Base-by-base conservation (phyloP, 2,888 invertebrate species). In the Achlya flavicornis region DNA sequence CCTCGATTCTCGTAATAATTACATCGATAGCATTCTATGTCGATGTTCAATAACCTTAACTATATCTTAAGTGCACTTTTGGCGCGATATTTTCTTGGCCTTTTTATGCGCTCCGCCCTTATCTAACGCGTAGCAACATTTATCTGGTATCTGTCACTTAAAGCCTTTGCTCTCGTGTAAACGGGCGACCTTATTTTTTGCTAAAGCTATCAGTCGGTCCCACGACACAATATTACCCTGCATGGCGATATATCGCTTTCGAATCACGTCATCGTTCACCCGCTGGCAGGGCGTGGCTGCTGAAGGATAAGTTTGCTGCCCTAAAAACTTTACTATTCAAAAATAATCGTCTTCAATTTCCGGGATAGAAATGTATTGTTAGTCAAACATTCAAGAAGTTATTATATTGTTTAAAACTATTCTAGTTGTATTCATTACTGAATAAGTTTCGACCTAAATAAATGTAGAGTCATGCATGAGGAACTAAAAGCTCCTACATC, bases 141-240 rank as follows among this genome's bases (percentile, higher is more conserved):
- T 92, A 92, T 92, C 92, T 92, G 90, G 89, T 87, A 91, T 92
- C 89, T 91, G 92, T 92, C 92, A 91, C 89, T 91, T 91, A 88
- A 91, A 91, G 88, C 89, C 85, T 88, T 88, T 90, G 87, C 91
- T 89, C 89, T 90, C 87, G 86, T 91, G 88, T 90, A 89, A 92
- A 87, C 87, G 91, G 87, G 84, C 87, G 91, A 91, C 91, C 91
- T 91, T 92, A 92, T 92, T 93, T 92, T 92, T 92, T 92, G 88
- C 82, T 84, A 86, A 83, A 90, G 91, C 85, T 91, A 93, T 92
- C 91, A 89, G 90, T 87, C 78, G 79, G 86, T 83, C 85, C 79
- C 85, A 86, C 86, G 87, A 88, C 87, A 91, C 87, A 89, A 91
- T 92, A 92, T 92, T 89, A 90, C 87, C 89, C 89, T 85, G 84